A percentile compares a stretch with the other conserved stretches of the same genome.
phyloP scores from a whole-genome alignment of 2,888 invertebrate species.

The Andrena dorsata region DNA sequence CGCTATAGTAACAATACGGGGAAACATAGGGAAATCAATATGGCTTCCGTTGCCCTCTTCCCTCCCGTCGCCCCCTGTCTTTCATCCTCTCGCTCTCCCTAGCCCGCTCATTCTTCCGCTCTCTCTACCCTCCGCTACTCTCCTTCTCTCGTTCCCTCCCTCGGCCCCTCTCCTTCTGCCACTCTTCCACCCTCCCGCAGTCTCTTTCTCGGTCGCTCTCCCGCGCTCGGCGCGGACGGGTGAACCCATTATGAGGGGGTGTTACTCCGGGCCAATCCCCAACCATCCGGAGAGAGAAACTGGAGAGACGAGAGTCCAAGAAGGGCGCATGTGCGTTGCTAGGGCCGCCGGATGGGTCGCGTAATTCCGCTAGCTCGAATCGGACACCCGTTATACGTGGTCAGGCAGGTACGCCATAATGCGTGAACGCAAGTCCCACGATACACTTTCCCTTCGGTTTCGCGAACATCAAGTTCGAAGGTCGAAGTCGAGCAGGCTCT shows the following conservation, averaged over 20 bases:
- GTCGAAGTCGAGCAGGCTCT: background rate
- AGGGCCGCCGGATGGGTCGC: constrained; percentile 83
- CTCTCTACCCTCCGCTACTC: constrained; percentile 56
- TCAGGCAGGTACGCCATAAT: constrained; percentile 41
- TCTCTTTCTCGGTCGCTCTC: constrained; percentile 57
- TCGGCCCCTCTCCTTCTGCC: constrained; percentile 49
- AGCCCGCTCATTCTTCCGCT: constrained; percentile 55
- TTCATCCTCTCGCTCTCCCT: constrained; percentile 65
- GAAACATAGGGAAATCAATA: constrained; percentile 86
- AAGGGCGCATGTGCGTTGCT: constrained; percentile 85
- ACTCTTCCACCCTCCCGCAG: constrained; percentile 40
- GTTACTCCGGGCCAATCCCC: constrained; percentile 85
- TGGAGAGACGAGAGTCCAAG: constrained; percentile 75
- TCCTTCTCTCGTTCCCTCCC: constrained; percentile 59
- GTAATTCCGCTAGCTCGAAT: constrained; percentile 49
- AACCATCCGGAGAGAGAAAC: constrained; percentile 80
- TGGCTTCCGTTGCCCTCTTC: constrained; percentile 85
- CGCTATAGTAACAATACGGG: constrained; percentile 85
- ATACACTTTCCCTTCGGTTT: background rate
- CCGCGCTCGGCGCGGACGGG: constrained; percentile 81
- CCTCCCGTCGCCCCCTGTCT: constrained; percentile 73
- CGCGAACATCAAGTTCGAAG: background rate
- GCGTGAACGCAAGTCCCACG: background rate
- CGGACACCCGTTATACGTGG: constrained; percentile 68
- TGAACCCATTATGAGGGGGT: constrained; percentile 85